Conservation (phyloP, 2,113 vertebrate genomes). For the Clarias gariepinus region DNA sequence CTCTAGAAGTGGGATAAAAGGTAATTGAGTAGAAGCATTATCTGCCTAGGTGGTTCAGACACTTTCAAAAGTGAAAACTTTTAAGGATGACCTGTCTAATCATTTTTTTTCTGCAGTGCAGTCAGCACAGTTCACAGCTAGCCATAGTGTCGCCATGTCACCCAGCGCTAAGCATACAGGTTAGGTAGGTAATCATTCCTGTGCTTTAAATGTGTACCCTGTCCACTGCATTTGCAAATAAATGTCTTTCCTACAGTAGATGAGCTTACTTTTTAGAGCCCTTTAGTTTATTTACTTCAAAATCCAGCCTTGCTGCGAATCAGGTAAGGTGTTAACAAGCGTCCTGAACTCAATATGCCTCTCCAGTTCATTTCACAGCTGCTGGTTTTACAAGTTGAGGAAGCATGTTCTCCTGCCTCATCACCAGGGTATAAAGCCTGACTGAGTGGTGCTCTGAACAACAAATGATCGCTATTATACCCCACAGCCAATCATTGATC, state of each 20-base stretch:
- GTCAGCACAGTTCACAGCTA: background rate
- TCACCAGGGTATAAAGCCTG: background rate
- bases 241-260: no score
- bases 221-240: background rate
- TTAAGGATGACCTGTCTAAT: background rate
- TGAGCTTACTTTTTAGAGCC: background rate
- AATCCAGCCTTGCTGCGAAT: background rate
- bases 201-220: background rate
- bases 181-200: no score
- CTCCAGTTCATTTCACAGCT: background rate
- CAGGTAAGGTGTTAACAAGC: background rate
- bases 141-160: background rate
- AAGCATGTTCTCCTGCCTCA: background rate
- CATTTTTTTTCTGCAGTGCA: background rate
- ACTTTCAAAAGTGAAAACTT: conserved; percentile 1
- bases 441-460: background rate
- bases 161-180: background rate
- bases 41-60: background rate
- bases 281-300: background rate
- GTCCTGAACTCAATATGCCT: background rate
- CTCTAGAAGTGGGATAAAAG: background rate
- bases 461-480: background rate
- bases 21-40: background rate
- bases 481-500: background rate
- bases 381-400: background rate